Evolutionary conservation across 2,797 vertebrate species (phyloP).

Genomic region (Enteromius afrohamiltoni): DNA sequence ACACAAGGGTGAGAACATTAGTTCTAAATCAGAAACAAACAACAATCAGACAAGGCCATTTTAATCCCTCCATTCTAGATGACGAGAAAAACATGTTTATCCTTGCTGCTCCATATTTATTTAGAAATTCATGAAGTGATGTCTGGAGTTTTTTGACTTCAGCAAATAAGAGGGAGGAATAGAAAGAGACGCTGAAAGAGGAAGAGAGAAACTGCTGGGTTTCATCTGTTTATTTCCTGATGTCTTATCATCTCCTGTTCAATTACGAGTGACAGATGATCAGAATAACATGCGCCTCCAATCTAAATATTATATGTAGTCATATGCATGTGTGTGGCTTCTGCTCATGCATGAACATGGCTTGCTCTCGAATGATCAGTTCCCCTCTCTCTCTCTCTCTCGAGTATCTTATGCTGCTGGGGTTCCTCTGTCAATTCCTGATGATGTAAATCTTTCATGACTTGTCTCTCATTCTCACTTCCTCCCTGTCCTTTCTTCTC

Average conservation of each 20-base stretch:
- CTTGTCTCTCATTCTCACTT: conserved; percentile 43
- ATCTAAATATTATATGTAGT: conserved; percentile 34
- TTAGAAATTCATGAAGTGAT: conserved; percentile 15
- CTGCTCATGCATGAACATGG: conserved; percentile 23
- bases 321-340: conserved; percentile 9
- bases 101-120: background rate
- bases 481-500: conserved; percentile 36
- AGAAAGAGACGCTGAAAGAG: background rate
- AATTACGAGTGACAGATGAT: conserved; percentile 49
- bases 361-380: conserved; percentile 17
- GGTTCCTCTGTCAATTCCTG: conserved; percentile 47
- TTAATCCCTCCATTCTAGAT: background rate
- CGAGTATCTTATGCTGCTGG: conserved; percentile 35
- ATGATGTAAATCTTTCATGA: conserved; percentile 51
- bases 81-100: background rate
- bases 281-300: conserved; percentile 17
- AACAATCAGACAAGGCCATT: background rate
- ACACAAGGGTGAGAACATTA: background rate
- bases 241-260: conserved; percentile 28
- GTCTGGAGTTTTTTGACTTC: background rate
- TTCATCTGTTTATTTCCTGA: conserved; percentile 47
- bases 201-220: background rate
- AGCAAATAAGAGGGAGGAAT: background rate
- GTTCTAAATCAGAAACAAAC: background rate
- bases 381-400: conserved; percentile 2